A percentile compares a stretch with the other conserved stretches of the same genome.
Conservation (phyloP, 2,113 vertebrate genomes). For the Aleadryas rufinucha region DNA sequence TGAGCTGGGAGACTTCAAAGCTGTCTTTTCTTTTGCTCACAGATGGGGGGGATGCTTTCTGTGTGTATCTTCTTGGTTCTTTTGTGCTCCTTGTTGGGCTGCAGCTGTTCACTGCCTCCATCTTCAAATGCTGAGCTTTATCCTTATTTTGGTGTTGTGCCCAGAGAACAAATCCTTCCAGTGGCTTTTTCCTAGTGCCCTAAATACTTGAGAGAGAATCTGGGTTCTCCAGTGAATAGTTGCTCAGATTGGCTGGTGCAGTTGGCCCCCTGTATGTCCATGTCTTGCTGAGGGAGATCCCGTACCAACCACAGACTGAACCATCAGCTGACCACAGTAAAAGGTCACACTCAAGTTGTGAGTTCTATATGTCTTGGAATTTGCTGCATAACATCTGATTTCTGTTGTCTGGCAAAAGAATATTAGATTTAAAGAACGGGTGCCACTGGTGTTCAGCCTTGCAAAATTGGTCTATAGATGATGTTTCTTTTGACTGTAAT, state of each 20-base stretch:
- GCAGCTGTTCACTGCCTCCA: rapidly evolving
- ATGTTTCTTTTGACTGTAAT: neutral
- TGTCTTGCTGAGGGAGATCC: neutral
- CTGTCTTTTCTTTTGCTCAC: neutral
- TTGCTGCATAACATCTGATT: neutral
- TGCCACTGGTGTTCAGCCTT: neutral
- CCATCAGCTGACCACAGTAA: neutral
- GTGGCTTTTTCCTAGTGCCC: neutral
- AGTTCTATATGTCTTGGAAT: neutral
- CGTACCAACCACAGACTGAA: neutral
- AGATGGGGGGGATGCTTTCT: neutral
- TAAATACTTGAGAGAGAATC: neutral
- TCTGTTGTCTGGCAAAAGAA: neutral
- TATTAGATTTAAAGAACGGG: neutral
- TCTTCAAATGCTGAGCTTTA: neutral
- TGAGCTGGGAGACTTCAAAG: neutral
- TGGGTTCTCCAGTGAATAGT: neutral
- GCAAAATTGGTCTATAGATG: neutral
- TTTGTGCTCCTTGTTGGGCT: neutral
- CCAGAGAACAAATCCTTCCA: neutral
- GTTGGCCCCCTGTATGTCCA: neutral
- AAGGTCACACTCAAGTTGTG: rapidly evolving
- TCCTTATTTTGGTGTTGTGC: neutral
- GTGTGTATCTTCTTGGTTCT: neutral
- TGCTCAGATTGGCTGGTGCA: neutral